phyloP scores from a whole-genome alignment of 2,888 invertebrate species.

The Callimorpha dominula region DNA sequence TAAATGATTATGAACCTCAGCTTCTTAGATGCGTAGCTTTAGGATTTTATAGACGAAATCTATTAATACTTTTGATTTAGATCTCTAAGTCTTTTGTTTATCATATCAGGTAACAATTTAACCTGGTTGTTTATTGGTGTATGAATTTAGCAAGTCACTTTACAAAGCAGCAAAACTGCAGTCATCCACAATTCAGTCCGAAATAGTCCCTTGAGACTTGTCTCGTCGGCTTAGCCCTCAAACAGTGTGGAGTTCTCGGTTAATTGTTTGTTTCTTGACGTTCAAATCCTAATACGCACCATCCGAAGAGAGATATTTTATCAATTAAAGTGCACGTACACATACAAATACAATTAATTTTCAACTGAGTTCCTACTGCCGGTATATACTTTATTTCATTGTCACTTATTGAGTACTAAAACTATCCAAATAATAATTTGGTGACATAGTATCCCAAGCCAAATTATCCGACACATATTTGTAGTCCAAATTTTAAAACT shows the following conservation, averaged over 20 bases:
- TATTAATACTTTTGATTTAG: not conserved
- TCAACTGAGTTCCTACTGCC: no score
- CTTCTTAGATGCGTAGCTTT: no score
- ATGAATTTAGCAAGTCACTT: conserved; percentile 13
- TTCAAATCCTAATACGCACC: not conserved
- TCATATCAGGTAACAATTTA: not conserved
- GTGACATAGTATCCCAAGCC: no score
- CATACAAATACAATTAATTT: no score
- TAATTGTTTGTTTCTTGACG: not conserved
- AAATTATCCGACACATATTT: no score
- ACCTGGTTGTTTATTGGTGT: conserved; percentile 3
- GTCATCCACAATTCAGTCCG: not conserved
- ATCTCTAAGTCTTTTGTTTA: not conserved
- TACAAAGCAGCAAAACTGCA: not conserved
- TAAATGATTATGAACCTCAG: no score
- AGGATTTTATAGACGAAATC: not conserved
- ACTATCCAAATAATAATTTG: no score
- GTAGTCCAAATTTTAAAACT: no score
- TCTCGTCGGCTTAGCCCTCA: not conserved
- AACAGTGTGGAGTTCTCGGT: not conserved
- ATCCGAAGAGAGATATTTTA: no score
- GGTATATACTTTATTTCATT: no score
- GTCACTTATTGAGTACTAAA: no score
- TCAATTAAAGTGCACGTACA: no score
- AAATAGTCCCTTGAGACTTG: not conserved